Base-by-base conservation (phyloP, 2,888 invertebrate species). In the Campopleginae sp. region DNA sequence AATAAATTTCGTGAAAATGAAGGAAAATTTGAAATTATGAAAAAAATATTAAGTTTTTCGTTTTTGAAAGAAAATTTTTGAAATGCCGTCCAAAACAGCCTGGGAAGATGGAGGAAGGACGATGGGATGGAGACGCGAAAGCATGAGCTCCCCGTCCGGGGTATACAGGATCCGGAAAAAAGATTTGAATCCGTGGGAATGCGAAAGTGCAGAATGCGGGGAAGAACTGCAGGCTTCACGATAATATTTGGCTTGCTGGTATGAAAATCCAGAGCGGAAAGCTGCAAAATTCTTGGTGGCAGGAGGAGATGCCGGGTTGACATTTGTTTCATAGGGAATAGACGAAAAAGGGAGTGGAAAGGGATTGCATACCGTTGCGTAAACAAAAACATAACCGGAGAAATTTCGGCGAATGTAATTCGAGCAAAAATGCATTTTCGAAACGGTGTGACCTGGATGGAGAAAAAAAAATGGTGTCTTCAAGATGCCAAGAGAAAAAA, bases 241-340 rank as follows among this genome's bases (percentile, higher is more conserved):
- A 63, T n/a, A 63, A 63, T 65, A 38, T 65, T 65, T 33, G 8
- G n/a, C 38, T 4, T 38, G 33, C 10, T 65, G 33, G 65, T 38
- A 65, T 17, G 65, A 38, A 65, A 33, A 38, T 58, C n/a, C 33
- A 19, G 38, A 33, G 38, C 17, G 38, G n/a, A n/a, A n/a, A 65
- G n/a, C 19, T 38, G 10, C 17, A 8, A 38, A 33, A 65, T 65
- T 65, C 33, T n/a, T 38, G 5, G 33, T 33, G n/a, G 19, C 17
- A 51, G 6, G 51, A 38, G 27, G 12, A n/a, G 17, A 65, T 65
- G 38, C 65, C 65, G 61, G 14, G 61, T 10, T 4, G 1, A 31
- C 1, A 31, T 31, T 61, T 61, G 14, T 27, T 31, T 27, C 31
- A 38, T 38, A n/a, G 10, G 19, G n/a, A 10, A 38, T 33, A 63